Percentiles rank a stretch among this genome's conserved stretches.
phyloP scores from a whole-genome alignment of 2,113 vertebrate species.

The Amphiprion ocellaris region DNA sequence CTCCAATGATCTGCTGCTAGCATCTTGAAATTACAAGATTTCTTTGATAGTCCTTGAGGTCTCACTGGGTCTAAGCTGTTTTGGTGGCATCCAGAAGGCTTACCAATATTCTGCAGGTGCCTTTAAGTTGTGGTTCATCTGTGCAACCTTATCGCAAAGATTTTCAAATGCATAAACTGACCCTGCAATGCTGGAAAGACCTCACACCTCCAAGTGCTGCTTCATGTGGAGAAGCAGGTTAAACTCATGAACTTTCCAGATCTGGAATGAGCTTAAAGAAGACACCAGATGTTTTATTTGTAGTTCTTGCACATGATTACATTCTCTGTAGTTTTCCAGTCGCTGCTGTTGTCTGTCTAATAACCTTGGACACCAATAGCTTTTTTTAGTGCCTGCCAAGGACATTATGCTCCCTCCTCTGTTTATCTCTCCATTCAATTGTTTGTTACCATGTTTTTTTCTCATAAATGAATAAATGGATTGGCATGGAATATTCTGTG shows the following conservation, averaged over 20 bases:
- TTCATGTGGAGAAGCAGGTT: neutral
- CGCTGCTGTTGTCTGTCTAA: neutral
- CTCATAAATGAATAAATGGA: constrained; percentile 6
- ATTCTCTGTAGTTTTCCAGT: neutral
- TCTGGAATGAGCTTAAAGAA: neutral
- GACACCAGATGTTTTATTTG: neutral
- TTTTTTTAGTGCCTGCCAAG: constrained; percentile 4
- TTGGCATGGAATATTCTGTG: neutral
- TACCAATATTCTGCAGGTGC: too few species aligned
- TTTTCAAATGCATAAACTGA: constrained; percentile 5
- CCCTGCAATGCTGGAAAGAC: neutral
- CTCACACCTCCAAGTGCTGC: neutral
- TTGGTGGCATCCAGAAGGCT: too few species aligned
- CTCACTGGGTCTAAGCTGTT: too few species aligned
- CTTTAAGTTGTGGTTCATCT: too few species aligned
- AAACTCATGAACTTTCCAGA: constrained; percentile 4
- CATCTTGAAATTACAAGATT: too few species aligned
- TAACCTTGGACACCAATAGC: neutral
- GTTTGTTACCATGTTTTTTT: neutral
- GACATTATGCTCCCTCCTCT: neutral
- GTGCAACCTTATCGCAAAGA: too few species aligned
- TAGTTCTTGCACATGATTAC: neutral
- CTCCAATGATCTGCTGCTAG: too few species aligned
- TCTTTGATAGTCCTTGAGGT: too few species aligned
- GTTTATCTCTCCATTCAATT: neutral